Conservation (phyloP, 2,888 invertebrate genomes). For the Thumatha senex region DNA sequence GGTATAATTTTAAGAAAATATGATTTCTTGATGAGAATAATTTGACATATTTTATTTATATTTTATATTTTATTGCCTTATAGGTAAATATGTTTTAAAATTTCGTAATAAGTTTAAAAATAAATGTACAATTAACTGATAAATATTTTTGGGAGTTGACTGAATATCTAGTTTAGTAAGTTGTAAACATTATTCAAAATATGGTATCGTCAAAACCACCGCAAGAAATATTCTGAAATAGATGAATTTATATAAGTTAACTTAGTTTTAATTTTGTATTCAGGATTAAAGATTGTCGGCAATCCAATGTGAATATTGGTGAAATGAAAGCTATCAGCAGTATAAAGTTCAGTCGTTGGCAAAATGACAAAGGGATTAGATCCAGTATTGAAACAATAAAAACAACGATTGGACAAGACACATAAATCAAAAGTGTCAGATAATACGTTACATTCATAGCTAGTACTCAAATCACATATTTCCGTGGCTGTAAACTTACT, state of each 20-base stretch:
- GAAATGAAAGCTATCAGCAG: slow-evolving; percentile 36
- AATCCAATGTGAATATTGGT: slow-evolving; percentile 32
- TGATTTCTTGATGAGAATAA: too few relatives aligned
- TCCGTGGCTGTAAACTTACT: not conserved
- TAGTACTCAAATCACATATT: not conserved
- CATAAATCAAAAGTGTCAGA: slow-evolving; percentile 28
- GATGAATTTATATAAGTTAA: not conserved
- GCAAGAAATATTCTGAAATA: not conserved
- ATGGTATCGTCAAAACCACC: not conserved
- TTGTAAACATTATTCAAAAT: too few relatives aligned
- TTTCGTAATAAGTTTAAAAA: too few relatives aligned
- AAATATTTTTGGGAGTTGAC: too few relatives aligned
- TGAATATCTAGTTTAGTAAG: too few relatives aligned
- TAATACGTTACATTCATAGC: slow-evolving; percentile 1
- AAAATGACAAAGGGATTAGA: slow-evolving; percentile 40
- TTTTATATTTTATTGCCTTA: too few relatives aligned
- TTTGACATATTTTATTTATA: too few relatives aligned
- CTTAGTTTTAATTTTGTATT: slow-evolving; percentile 37
- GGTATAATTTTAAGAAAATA: too few relatives aligned
- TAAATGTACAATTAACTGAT: too few relatives aligned
- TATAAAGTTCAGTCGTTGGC: slow-evolving; percentile 35
- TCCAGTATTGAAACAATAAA: slow-evolving; percentile 56
- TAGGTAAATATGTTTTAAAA: too few relatives aligned
- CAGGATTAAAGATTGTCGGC: slow-evolving; percentile 58
- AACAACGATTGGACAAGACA: slow-evolving; percentile 41